phyloP scores from a whole-genome alignment of 2,797 vertebrate species.

The Lerista edwardsae region DNA sequence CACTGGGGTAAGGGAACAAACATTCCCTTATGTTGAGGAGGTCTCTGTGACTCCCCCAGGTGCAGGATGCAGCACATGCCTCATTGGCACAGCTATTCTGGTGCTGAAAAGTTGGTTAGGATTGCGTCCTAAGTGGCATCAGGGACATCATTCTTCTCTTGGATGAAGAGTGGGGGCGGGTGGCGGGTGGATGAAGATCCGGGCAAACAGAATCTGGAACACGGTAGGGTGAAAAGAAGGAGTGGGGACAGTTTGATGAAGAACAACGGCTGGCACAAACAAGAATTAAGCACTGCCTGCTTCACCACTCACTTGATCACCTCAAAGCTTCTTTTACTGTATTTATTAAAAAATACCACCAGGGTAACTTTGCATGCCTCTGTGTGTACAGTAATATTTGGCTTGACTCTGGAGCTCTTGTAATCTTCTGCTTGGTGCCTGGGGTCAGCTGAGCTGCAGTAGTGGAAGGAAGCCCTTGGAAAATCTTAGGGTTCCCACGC shows the following conservation, averaged over 20 bases:
- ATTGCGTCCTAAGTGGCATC: no score
- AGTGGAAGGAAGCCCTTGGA: background rate
- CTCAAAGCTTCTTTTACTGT: background rate
- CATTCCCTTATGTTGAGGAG: no score
- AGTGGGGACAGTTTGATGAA: no score
- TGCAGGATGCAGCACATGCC: no score
- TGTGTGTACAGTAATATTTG: background rate
- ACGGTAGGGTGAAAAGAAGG: background rate
- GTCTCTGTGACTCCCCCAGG: no score
- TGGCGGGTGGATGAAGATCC: background rate
- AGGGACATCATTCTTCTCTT: background rate
- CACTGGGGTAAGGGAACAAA: no score
- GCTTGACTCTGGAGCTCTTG: background rate
- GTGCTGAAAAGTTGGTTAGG: no score
- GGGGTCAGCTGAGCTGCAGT: fast-evolving
- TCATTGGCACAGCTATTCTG: no score
- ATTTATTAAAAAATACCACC: background rate
- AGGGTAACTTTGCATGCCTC: background rate
- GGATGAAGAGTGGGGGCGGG: no score
- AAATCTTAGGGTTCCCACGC: fast-evolving
- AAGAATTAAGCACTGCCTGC: background rate
- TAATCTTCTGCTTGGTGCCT: background rate
- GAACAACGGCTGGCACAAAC: background rate
- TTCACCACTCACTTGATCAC: background rate
- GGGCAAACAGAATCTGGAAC: background rate